These are phyloP conservation scores for Epizoanthus stellaris DNA, from an alignment of 92 coral and sea anemone species.

Conservation along the genomic window DNA sequence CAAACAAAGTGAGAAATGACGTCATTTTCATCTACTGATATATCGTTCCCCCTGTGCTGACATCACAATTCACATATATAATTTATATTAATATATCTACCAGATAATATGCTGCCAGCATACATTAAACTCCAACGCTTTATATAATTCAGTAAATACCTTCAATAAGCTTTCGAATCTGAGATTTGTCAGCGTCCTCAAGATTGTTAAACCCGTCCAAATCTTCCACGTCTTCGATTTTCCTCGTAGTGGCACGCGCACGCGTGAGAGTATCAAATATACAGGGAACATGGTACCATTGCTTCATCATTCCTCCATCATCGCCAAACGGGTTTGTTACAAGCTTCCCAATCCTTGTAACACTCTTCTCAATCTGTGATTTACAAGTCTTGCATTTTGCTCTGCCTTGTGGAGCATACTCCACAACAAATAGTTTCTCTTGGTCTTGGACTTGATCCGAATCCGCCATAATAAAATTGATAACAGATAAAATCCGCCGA, in stretches of 20 bases:
- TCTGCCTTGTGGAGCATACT: constrained; percentile 92
- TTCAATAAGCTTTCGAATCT: constrained; percentile 71
- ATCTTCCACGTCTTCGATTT: constrained; percentile 81
- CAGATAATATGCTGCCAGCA: neutral
- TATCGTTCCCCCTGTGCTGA: no score
- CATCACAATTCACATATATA: no score
- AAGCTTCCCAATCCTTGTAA: constrained; percentile 87
- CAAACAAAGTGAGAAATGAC: no score
- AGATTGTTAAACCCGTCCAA: constrained; percentile 84
- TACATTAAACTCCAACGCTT: neutral
- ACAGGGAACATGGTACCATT: constrained; percentile 93
- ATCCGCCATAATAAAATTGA: constrained; percentile 71
- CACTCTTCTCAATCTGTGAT: constrained; percentile 87
- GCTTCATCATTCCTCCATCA: constrained; percentile 96
- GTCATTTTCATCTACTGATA: no score
- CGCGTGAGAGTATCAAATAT: constrained; percentile 86
- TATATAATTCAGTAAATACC: constrained; percentile 48
- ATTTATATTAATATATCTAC: no score
- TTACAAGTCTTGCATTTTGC: constrained; percentile 98
- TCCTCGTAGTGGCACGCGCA: constrained; percentile 89
- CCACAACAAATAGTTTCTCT: constrained; percentile 85
- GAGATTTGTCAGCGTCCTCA: constrained; percentile 76
- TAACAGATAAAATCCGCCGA: constrained; percentile 20
- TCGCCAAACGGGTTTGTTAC: constrained; percentile 93
- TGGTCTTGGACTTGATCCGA: no score